Evolutionary conservation across 2,888 invertebrate genomes (phyloP).

Genomic region (Acrocera orbiculus): DNA sequence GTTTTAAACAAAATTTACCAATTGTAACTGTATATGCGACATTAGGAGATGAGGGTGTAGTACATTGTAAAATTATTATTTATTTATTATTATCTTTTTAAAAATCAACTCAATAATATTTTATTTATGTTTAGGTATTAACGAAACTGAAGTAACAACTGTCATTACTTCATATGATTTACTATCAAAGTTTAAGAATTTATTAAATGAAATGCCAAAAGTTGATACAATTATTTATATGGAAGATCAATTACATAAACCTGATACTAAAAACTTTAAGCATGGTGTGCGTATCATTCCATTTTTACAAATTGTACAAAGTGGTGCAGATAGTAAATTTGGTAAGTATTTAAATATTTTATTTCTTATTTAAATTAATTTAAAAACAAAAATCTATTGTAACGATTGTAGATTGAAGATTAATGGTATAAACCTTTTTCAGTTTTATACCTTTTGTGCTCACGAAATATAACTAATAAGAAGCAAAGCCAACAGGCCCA

Average conservation of each 20-base stretch:
- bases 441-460: too few species aligned
- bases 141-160: conserved; percentile 86
- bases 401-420: too few species aligned
- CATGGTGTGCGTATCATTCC: conserved; percentile 52
- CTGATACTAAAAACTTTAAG: conserved; percentile 53
- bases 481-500: too few species aligned
- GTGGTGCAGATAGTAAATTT: conserved; percentile 36
- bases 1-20: conserved; percentile 87
- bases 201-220: conserved; percentile 51
- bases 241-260: conserved; percentile 67
- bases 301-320: conserved; percentile 51
- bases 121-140: conserved; percentile 43
- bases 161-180: conserved; percentile 88
- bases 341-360: conserved; percentile 21
- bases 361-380: not conserved
- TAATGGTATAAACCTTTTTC: too few species aligned
- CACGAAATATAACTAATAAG: too few species aligned
- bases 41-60: conserved; percentile 88
- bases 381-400: too few species aligned
- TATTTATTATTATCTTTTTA: not conserved
- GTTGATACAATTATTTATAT: conserved; percentile 70
- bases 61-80: conserved; percentile 49
- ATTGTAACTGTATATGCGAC: conserved; percentile 96
- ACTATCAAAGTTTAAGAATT: conserved; percentile 72
- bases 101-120: too few species aligned